These are phyloP conservation scores for Muntiacus muntjak DNA, from an alignment of 2,113 vertebrate genomes.

Conservation along the genomic window DNA sequence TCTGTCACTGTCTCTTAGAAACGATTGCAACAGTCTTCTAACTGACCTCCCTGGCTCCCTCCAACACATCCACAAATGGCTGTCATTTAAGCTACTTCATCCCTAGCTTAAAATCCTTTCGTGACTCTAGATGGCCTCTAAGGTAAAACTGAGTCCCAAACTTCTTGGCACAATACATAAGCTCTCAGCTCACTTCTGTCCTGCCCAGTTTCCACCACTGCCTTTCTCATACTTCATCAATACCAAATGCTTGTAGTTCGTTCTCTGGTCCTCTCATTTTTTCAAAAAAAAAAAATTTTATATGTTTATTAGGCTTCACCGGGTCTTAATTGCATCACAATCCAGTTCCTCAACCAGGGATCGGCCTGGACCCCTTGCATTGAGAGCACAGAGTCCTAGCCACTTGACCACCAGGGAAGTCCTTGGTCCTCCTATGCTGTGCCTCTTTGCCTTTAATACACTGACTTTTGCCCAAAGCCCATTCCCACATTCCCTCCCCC, in stretches of 20 bases:
- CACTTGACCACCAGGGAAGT: neutral
- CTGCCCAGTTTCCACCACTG: accelerated
- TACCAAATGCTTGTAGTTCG: neutral
- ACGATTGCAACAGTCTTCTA: neutral
- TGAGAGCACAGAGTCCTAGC: neutral
- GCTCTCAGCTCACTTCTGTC: neutral
- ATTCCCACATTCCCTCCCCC: no score
- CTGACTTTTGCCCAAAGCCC: neutral
- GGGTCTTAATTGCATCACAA: neutral
- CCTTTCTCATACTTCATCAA: neutral
- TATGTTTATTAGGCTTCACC: neutral
- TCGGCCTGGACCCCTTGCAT: neutral
- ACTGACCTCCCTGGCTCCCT: neutral
- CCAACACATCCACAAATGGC: neutral
- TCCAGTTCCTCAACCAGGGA: neutral
- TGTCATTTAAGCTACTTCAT: neutral
- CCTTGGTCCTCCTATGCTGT: neutral
- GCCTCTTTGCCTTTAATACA: neutral
- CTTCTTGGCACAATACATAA: neutral
- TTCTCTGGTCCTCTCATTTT: neutral
- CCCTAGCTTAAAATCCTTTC: neutral
- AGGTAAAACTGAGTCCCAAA: neutral
- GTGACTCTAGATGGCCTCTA: neutral
- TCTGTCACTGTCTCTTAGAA: neutral
- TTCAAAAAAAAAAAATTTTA: neutral